phyloP scores from a whole-genome alignment of 2,888 invertebrate species.

The Sarcophaga carnaria region DNA sequence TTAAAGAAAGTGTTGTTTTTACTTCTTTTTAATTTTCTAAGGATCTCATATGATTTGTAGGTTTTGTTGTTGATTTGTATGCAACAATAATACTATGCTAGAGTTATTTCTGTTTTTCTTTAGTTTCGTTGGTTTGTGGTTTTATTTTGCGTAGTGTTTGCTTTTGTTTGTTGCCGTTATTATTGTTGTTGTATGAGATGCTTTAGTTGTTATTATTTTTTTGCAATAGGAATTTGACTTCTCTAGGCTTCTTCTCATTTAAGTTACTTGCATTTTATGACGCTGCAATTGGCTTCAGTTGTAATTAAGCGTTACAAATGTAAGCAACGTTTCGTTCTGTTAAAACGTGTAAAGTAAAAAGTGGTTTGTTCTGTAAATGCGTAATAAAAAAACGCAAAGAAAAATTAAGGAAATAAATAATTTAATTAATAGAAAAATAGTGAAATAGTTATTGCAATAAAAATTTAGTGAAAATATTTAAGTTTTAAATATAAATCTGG shows the following conservation, averaged over 20 bases:
- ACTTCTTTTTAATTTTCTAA: no score
- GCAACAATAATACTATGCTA: no score
- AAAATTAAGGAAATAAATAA: conserved; percentile 2
- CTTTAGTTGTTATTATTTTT: conserved; percentile 33
- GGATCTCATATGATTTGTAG: no score
- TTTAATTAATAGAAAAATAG: not conserved
- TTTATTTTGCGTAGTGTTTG: conserved; percentile 44
- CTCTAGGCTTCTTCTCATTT: conserved; percentile 63
- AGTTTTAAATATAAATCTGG: not conserved
- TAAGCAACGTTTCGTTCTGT: conserved; percentile 58
- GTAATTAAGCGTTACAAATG: conserved; percentile 64
- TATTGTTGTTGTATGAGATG: not conserved
- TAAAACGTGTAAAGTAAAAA: not conserved
- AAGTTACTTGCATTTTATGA: conserved; percentile 66
- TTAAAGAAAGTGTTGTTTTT: no score
- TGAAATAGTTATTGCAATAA: not conserved
- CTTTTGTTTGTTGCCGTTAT: conserved; percentile 35
- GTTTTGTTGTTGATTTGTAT: no score
- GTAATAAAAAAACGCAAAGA: not conserved
- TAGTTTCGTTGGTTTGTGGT: conserved; percentile 27
- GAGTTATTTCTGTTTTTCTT: not conserved
- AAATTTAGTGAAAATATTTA: conserved; percentile 6
- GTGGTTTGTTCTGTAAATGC: not conserved
- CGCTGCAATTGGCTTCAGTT: conserved; percentile 66
- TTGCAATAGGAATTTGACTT: conserved; percentile 30